phyloP scores from a whole-genome alignment of 2,888 invertebrate genomes.

The Sinotaia quadrata region DNA sequence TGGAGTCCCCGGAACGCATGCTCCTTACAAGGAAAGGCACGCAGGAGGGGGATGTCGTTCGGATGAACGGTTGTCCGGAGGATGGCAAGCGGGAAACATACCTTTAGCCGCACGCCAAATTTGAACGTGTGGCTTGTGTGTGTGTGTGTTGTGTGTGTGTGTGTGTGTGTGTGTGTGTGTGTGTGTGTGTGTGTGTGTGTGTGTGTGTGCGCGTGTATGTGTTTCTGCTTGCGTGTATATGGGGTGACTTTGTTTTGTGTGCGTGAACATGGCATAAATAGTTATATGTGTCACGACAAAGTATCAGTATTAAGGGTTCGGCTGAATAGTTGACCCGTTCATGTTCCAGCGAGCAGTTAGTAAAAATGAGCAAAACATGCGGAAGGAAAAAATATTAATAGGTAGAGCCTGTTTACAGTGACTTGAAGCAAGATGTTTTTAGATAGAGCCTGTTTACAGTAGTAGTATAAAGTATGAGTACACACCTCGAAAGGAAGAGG shows the following conservation, averaged over 20 bases:
- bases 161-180: slow-evolving; percentile 10
- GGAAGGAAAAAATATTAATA: too few species aligned
- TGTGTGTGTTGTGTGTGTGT: slow-evolving; percentile 5
- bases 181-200: slow-evolving; percentile 7
- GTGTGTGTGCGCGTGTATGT: not conserved
- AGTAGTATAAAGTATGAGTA: too few species aligned
- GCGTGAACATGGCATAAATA: not conserved
- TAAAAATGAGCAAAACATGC: too few species aligned
- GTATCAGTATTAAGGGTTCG: too few species aligned
- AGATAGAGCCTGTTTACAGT: too few species aligned
- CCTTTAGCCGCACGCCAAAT: not conserved
- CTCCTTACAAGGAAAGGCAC: slow-evolving; percentile 9
- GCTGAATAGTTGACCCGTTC: too few species aligned
- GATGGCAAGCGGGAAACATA: too few species aligned
- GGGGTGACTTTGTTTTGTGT: not conserved
- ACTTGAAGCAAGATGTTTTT: too few species aligned
- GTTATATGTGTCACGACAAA: too few species aligned
- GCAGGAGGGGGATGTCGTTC: not conserved
- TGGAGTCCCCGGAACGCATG: slow-evolving; percentile 11
- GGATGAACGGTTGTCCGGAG: not conserved
- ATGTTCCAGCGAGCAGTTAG: too few species aligned
- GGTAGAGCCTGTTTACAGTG: too few species aligned
- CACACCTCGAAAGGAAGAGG: too few species aligned
- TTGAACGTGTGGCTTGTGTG: not conserved
- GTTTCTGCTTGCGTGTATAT: not conserved